Base-by-base conservation (phyloP, 2,113 vertebrate species). In the Cacatua alba region DNA sequence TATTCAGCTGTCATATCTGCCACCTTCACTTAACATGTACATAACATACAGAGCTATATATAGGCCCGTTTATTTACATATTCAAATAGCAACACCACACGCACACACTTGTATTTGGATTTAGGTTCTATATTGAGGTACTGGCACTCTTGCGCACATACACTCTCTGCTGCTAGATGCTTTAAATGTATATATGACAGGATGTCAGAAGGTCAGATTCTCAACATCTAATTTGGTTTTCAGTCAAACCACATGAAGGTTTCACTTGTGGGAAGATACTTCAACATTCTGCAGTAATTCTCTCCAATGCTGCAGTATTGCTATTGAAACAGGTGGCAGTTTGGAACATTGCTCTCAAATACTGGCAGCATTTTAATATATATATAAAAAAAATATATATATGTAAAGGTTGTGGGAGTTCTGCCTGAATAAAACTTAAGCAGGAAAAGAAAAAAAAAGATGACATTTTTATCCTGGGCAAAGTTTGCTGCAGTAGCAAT, bases 61-160 rank as follows among this genome's bases (percentile, higher is more conserved):
- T 95, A 97, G 81, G 51, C 33, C 35, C 78, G 18, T 91, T 91
- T 96, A 95, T 93, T 96, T 97, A 94, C 91, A 89, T 91, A 97
- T 95, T 97, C 94, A 93, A 91, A 95, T 71, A 86, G 81, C 78
- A 94, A 80, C 80, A 92, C 0, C 16, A 64, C 94, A 71, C 6
- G 4, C 79, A 92, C 8, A 7, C 37, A 21, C 59, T 95, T 13
- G 65, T 78, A 72, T 95, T 94, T 62, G 67, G 77, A 95, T 84
- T 63, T 62, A 44, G 65, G 49, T 91, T 96, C 90, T 92, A 91
- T 91, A 95, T 89, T 24, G 77, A 96, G 94, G 67, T 7, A 48
- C 88, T 75, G 80, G 64, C 72, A 60, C 28, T 69, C 88, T 91
- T 78, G 81, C 3, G 7, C 86, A 87, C 31, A 16, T 65, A 26